Evolutionary conservation across 2,888 invertebrate genomes (phyloP), one percentile per base, ranked within the genome.

Genomic region (Platypus cylindrus): DNA sequence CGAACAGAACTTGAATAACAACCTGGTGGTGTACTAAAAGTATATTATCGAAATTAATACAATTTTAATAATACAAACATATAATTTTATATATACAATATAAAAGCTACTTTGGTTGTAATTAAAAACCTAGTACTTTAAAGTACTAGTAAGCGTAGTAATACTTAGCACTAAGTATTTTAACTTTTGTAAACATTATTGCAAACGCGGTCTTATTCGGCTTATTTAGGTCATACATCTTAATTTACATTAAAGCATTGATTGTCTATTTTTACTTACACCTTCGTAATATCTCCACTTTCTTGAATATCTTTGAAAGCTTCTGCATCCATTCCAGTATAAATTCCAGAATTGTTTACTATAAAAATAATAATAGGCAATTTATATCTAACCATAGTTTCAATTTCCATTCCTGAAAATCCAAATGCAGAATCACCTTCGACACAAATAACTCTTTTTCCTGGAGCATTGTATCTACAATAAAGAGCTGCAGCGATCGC

Each of bases 361-460:
- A 97, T 78, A 3, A 95, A 72, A 37, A 94, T 75, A 20, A 89
- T 75, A 17, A 95, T 74, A 0, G 95, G 94, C 46, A 97, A 66
- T 52, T 86, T 83, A 62, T 95, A 94, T 40, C 94, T 81, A 55
- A 83, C 78, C 75, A 94, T 86, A 0, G 95, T 97, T 65, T 97
- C 97, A 16, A 95, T 70, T 67, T 97, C 97, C 93, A 95, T 93
- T 53, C 89, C 95, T 16, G 93, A 91, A 66, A 97, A 97, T 2
- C 97, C 97, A 62, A 97, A 94, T 1, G 95, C 97, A 25, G 91
- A 91, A 59, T 97, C 97, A 0, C 95, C 95, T 64, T 94, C 91
- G 0, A 95, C 82, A 56, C 94, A 94, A 35, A 95, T 66, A 0
- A 97, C 91, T 43, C 78, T 70, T 55, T 90, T 90, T 1, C 66